Conservation (phyloP, 2,888 invertebrate species). For the Pocota personata region DNA sequence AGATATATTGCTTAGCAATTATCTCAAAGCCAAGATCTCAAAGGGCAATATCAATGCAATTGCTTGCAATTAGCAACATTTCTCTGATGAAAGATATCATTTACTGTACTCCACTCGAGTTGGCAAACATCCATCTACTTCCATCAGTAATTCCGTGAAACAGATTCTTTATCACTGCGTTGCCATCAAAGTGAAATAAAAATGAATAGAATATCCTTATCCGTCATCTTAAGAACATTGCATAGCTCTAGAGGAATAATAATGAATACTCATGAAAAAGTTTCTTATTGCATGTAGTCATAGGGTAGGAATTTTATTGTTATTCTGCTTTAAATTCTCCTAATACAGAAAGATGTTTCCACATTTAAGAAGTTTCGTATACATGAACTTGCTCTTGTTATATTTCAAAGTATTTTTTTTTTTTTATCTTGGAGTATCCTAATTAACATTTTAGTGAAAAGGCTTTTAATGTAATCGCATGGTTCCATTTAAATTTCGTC, state of each 20-base stretch:
- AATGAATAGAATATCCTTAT: conserved; percentile 1
- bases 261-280: not conserved
- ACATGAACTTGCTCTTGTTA: not conserved
- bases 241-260: not conserved
- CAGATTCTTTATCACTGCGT: not conserved
- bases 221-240: not conserved
- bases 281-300: not conserved
- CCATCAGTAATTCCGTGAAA: conserved; percentile 4
- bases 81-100: conserved; percentile 2
- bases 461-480: conserved; percentile 4
- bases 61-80: not conserved
- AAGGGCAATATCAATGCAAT: not conserved
- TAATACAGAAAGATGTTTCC: not conserved
- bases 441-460: conserved; percentile 9
- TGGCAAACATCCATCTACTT: conserved; percentile 1
- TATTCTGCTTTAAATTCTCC: not conserved
- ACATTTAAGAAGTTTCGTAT: not conserved
- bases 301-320: not conserved
- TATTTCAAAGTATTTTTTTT: not conserved
- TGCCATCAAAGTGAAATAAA: conserved; percentile 4
- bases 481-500: conserved; percentile 6
- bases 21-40: not conserved
- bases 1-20: too few relatives aligned
- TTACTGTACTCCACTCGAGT: not conserved
- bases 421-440: not conserved